These are phyloP conservation scores for Aphis craccivora DNA, from an alignment of 1,140 invertebrate species.

Conservation along the genomic window DNA sequence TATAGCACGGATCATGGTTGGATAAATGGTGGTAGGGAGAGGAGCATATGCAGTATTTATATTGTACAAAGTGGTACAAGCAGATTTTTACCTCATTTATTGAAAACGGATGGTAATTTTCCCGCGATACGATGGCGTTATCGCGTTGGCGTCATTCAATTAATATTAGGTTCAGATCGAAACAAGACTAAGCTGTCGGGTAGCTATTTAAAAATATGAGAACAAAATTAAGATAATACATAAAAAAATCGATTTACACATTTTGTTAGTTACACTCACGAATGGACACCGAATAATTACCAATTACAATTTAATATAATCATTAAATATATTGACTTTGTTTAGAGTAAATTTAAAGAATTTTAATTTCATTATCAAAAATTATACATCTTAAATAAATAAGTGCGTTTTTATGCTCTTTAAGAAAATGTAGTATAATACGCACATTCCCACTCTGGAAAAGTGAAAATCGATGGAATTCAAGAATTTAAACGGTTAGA, in stretches of 20 bases:
- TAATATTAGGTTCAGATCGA: too few relatives aligned
- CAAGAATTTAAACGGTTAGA: background rate
- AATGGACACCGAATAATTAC: too few relatives aligned
- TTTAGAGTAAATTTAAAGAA: background rate
- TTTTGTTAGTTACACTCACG: too few relatives aligned
- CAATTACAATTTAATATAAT: background rate
- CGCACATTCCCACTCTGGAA: background rate
- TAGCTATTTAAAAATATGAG: background rate
- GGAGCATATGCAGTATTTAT: too few relatives aligned
- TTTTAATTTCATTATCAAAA: background rate
- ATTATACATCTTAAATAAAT: background rate
- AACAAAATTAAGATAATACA: background rate
- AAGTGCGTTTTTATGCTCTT: background rate
- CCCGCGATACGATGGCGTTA: too few relatives aligned
- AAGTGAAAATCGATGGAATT: background rate
- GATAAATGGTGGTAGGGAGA: too few relatives aligned
- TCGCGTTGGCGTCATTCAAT: too few relatives aligned
- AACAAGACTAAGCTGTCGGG: too few relatives aligned
- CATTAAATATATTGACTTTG: background rate
- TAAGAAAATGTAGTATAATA: background rate
- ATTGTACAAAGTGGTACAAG: too few relatives aligned
- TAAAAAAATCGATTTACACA: background rate
- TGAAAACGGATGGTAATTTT: too few relatives aligned
- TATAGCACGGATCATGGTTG: too few relatives aligned
- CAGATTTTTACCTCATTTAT: too few relatives aligned